A percentile compares a stretch with the other conserved stretches of the same genome.
phyloP scores from a whole-genome alignment of 2,113 vertebrate genomes.

The Addax nasomaculatus region DNA sequence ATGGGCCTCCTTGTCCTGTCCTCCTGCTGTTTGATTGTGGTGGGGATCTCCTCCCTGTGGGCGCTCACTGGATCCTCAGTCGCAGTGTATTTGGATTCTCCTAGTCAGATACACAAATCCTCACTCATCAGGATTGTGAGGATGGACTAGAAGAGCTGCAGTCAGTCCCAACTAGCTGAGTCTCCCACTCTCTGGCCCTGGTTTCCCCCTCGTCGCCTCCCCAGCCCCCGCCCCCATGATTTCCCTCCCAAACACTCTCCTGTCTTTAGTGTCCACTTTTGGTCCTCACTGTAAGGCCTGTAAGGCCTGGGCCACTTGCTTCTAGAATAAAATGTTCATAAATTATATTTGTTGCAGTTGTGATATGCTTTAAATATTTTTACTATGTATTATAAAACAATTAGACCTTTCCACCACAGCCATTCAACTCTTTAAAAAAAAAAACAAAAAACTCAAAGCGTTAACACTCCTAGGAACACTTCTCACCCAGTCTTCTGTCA shows the following conservation, averaged over 20 bases:
- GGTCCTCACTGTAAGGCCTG: neutral
- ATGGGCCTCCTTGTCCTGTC: neutral
- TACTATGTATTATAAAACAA: neutral
- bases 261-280: neutral
- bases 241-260: neutral
- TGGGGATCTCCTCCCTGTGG: neutral
- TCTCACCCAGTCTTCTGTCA: neutral
- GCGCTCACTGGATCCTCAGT: neutral
- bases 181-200: neutral
- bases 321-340: neutral
- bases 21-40: neutral
- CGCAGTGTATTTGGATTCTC: neutral
- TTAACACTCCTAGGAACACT: neutral
- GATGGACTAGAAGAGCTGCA: neutral
- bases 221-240: accelerated
- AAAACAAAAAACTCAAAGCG: neutral
- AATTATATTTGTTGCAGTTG: neutral
- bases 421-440: neutral
- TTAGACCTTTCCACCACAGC: neutral
- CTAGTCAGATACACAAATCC: neutral
- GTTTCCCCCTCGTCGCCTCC: neutral
- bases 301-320: neutral
- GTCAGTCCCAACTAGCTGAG: neutral
- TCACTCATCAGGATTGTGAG: neutral
- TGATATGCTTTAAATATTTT: neutral